Evolutionary conservation across 2,888 invertebrate genomes (phyloP).

Genomic region (Yponomeuta cagnagella): DNA sequence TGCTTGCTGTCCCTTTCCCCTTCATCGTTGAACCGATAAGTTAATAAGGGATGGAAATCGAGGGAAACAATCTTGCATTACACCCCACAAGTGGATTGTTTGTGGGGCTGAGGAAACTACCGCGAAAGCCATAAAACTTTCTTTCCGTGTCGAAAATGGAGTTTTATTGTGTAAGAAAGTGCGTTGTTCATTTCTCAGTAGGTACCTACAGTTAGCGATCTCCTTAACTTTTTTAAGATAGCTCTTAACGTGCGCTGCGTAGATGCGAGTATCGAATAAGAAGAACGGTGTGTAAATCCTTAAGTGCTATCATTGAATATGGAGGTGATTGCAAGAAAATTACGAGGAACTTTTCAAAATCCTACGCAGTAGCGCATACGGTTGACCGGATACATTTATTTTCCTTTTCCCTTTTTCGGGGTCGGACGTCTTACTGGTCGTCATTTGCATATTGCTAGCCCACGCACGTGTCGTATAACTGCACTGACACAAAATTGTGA

Average conservation of each 20-base stretch:
- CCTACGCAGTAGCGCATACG: slow-evolving; percentile 40
- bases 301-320: not conserved
- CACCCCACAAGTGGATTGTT: not conserved
- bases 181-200: not conserved
- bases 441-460: slow-evolving; percentile 58
- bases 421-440: slow-evolving; percentile 63
- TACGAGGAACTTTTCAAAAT: slow-evolving; percentile 15
- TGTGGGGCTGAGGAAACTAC: not conserved
- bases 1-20: slow-evolving; percentile 31
- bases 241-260: too few relatives aligned
- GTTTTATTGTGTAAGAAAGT: slow-evolving; percentile 10
- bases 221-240: too few relatives aligned
- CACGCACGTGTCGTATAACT: slow-evolving; percentile 35
- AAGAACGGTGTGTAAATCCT: not conserved
- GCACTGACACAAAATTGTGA: slow-evolving; percentile 9
- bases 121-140: not conserved
- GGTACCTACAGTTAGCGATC: too few relatives aligned
- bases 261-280: not conserved
- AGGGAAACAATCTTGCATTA: not conserved
- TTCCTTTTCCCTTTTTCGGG: slow-evolving; percentile 66
- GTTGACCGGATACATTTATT: slow-evolving; percentile 63
- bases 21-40: slow-evolving; percentile 25
- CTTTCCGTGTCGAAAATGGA: not conserved
- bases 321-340: slow-evolving; percentile 8
- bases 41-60: slow-evolving; percentile 28